A percentile compares a stretch with the other conserved stretches of the same genome.
Conservation (phyloP, 2,113 vertebrate genomes). For the Thymallus thymallus region DNA sequence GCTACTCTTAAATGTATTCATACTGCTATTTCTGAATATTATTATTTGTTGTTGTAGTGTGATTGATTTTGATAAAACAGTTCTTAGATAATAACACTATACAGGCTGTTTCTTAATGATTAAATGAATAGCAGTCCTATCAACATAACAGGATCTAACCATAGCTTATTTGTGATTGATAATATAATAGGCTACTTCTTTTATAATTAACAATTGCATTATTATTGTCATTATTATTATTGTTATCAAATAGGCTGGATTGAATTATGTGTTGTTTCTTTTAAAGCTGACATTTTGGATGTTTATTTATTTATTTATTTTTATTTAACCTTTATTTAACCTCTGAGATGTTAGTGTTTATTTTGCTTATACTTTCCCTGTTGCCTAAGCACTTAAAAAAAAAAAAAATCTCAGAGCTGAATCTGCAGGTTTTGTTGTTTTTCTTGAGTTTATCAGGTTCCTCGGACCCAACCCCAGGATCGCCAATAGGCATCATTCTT, state of each 20-base stretch:
- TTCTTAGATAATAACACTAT: not conserved
- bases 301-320: not conserved
- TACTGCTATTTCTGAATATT: not conserved
- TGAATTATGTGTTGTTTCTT: not conserved
- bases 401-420: constrained; percentile 57
- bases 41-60: not conserved
- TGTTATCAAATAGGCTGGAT: not conserved
- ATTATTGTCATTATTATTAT: not conserved
- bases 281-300: not conserved
- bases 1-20: not conserved
- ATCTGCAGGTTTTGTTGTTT: constrained; percentile 65
- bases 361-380: constrained; percentile 1
- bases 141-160: not conserved
- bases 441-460: constrained; percentile 79
- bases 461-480: constrained; percentile 83
- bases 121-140: not conserved
- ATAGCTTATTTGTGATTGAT: not conserved
- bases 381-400: constrained; percentile 36
- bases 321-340: no score
- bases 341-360: not conserved
- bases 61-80: not conserved
- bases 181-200: not conserved
- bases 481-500: constrained; percentile 93
- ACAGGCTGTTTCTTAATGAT: not conserved
- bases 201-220: not conserved